A percentile compares a stretch with the other conserved stretches of the same genome.
These are phyloP conservation scores for Procambarus clarkii DNA, from an alignment of 1,140 invertebrate genomes.

Conservation along the genomic window DNA sequence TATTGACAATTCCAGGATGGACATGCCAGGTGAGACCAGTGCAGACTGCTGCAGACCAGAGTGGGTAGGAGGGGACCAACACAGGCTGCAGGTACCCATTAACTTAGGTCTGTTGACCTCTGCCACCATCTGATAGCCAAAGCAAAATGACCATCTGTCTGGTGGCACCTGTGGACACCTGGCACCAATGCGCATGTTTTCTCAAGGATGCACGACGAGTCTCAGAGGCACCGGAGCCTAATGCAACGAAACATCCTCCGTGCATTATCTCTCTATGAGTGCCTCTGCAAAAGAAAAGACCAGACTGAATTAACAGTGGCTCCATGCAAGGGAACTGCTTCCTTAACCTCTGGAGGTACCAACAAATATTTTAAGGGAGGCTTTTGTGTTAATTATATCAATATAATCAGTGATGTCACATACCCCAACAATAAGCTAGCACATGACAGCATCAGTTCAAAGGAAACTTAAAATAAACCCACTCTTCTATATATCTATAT, in stretches of 20 bases:
- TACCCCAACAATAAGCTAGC: slow-evolving; percentile 34
- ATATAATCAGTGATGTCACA: slow-evolving; percentile 38
- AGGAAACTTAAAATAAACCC: slow-evolving; percentile 41
- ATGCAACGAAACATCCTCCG: slow-evolving; percentile 71
- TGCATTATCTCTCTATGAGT: slow-evolving; percentile 70
- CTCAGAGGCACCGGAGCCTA: slow-evolving; percentile 70
- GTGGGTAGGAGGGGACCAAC: slow-evolving; percentile 62
- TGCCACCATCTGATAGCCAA: slow-evolving; percentile 68
- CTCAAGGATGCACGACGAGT: slow-evolving; percentile 65
- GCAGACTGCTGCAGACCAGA: slow-evolving; percentile 66
- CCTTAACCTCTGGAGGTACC: slow-evolving; percentile 65
- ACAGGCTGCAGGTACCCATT: slow-evolving; percentile 68
- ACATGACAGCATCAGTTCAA: slow-evolving; percentile 11
- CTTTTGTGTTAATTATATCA: slow-evolving; percentile 41
- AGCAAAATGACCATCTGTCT: slow-evolving; percentile 62
- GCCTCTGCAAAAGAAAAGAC: slow-evolving; percentile 70
- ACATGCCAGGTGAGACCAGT: slow-evolving; percentile 60
- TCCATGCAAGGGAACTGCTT: slow-evolving; percentile 67
- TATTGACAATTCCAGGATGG: slow-evolving; percentile 64
- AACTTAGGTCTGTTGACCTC: slow-evolving; percentile 64
- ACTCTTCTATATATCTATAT: slow-evolving; percentile 5
- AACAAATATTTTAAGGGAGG: slow-evolving; percentile 18
- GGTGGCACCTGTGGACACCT: slow-evolving; percentile 61
- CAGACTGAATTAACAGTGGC: slow-evolving; percentile 71
- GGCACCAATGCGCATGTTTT: slow-evolving; percentile 59